Evolutionary conservation across 2,113 vertebrate genomes (phyloP), one percentile per base, ranked within the genome.

Genomic region (Craseonycteris thonglongyai): DNA sequence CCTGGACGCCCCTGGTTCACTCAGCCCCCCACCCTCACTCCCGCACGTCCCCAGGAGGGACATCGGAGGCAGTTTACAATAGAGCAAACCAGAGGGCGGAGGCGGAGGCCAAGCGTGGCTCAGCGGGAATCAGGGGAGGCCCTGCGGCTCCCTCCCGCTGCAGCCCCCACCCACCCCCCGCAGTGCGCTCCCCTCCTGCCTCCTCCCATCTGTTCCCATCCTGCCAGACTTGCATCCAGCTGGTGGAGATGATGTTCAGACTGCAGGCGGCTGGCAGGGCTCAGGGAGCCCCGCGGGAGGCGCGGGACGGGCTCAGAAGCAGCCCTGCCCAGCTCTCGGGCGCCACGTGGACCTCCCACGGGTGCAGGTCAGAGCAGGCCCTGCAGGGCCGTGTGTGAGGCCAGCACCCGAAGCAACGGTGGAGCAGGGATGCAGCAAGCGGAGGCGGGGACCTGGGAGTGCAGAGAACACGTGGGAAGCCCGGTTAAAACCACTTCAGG

Each of bases 221-320:
- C 95, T 82, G 51, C 95, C 90, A 95, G 96, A 78, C 88, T 95
- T 4, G 42, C 81, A 63, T 76, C 92, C 95, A 97, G 92, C 96
- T 94, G 96, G 85, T 74, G 6, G 79, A 83, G 75, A 76, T 89
- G 96, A 85, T 92, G 94, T 85, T 94, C 96, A 95, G 87, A 61
- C 95, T 84, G 88, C 97, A 92, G 97, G 97, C 96, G 72, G 96
- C 92, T 92, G 96, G 94, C 93, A 88, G 82, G 10, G 58, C 6
- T 22, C 42, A 7, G n/a, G 74, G 30, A 93, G 28, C 86, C 58
- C 4, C 26, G 75, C 80, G 71, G 10, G 7, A 28, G 84, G 72
- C 15, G 15, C 12, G 1, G 0, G 0, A 9, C 2, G 49, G 56
- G 76, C 16, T 30, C 7, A 24, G 66, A 51, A 75, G n/a, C n/a